Percentiles rank a stretch among this genome's conserved stretches.
Evolutionary conservation across 2,888 invertebrate genomes (phyloP).

Genomic region (Danaus chrysippus): DNA sequence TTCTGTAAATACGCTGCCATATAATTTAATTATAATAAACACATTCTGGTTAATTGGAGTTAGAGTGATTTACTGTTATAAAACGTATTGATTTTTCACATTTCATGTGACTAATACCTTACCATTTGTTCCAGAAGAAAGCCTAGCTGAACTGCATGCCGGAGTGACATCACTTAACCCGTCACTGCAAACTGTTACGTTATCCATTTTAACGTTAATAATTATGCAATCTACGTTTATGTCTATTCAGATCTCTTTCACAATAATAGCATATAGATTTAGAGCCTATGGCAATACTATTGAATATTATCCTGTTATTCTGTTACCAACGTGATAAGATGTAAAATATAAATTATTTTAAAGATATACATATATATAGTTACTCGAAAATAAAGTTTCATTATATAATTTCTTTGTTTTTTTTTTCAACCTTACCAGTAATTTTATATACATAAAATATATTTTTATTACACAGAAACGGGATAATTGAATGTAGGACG

Average conservation of each 20-base stretch:
- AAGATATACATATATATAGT: constrained; percentile 53
- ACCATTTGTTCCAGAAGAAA: constrained; percentile 73
- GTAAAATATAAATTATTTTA: constrained; percentile 24
- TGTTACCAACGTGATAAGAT: constrained; percentile 47
- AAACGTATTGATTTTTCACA: neutral
- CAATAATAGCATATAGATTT: constrained; percentile 41
- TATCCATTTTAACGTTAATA: constrained; percentile 43
- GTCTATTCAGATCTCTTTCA: constrained; percentile 46
- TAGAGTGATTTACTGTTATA: neutral
- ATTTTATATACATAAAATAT: too few relatives aligned
- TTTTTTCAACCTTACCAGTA: constrained; percentile 15
- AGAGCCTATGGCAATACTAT: constrained; percentile 44
- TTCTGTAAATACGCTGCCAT: neutral
- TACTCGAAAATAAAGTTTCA: constrained; percentile 71
- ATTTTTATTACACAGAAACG: too few relatives aligned
- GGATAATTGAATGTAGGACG: too few relatives aligned
- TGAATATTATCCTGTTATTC: constrained; percentile 45
- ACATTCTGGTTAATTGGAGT: too few relatives aligned
- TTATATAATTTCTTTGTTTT: constrained; percentile 40
- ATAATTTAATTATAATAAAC: too few relatives aligned
- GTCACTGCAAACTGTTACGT: constrained; percentile 45
- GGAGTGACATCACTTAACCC: constrained; percentile 47
- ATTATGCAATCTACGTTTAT: constrained; percentile 41
- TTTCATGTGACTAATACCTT: constrained; percentile 14
- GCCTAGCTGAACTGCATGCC: constrained; percentile 73